Conservation (phyloP, 1,140 invertebrate species). For the Diorhabda carinulata region DNA sequence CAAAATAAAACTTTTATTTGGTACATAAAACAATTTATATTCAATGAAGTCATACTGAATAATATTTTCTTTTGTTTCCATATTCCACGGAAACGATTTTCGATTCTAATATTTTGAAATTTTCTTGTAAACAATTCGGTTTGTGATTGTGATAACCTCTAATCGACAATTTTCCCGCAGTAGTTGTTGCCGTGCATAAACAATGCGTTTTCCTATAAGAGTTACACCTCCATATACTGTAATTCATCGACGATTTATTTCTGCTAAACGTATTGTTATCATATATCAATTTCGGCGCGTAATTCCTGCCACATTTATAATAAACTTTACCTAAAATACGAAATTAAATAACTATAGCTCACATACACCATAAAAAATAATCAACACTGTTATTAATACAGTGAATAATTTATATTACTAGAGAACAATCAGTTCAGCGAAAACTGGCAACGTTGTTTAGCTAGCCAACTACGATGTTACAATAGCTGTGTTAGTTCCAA, state of each 20-base stretch:
- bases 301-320: conserved; percentile 22
- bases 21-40: too few species aligned
- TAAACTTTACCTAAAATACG: conserved; percentile 29
- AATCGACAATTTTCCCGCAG: conserved; percentile 9
- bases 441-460: too few species aligned
- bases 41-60: too few species aligned
- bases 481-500: too few species aligned
- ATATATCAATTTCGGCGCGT: conserved; percentile 25
- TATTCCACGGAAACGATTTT: conserved; percentile 1
- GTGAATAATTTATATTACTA: too few species aligned
- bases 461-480: too few species aligned
- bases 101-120: conserved; percentile 12
- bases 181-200: conserved; percentile 19
- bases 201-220: conserved; percentile 27
- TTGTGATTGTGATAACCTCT: conserved; percentile 24
- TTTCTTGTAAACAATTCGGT: conserved; percentile 8
- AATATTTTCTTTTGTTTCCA: conserved; percentile 7
- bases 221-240: conserved; percentile 26
- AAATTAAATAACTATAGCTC: neutral
- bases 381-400: too few species aligned
- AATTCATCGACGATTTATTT: conserved; percentile 13
- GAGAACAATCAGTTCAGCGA: too few species aligned
- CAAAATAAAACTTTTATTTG: too few species aligned
- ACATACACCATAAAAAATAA: too few species aligned
- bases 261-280: conserved; percentile 22